Base-by-base conservation (phyloP, 2,888 invertebrate species). In the Liodrosophila aerea region DNA sequence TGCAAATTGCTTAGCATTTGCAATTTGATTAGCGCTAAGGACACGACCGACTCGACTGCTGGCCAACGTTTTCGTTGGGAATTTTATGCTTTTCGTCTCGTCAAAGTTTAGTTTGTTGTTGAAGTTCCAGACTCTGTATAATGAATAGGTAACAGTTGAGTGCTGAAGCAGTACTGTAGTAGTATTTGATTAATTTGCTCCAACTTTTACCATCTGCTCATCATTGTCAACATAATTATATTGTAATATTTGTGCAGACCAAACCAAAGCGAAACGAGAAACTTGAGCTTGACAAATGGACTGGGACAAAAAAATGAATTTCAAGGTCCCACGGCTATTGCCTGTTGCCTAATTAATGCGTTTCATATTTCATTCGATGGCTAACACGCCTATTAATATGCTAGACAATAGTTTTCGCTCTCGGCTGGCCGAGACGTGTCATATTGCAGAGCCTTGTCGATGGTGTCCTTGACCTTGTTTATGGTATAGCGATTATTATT, bases 301-400 rank as follows among this genome's bases (percentile, higher is more conserved):
- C 47, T 30, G 46, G 33, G 43, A 65, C 18, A 22, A 22, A 22
- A 4, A 22, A 5, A 22, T n/a, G 16, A 58, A 46, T 63, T 68
- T 67, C 73, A 75, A 75, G 80, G 72, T 67, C 59, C 53, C 29
- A 7, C 51, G 51, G 45, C 39, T 64, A 64, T 61, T 64, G 81
- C 73, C 66, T 56, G 46, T 5, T 43, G 50, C 36, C 80, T 78
- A 76, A 78, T 83, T 76, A 82, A 82, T 82, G 83, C 71, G 75
- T 67, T 36, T 59, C 52, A 58, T 62, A 65, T 60, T 60, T 68
- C 51, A 37, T 54, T 27, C 50, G 36, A 66, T 60, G 60, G 49
- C 51, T 40, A 58, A 27, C 66, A 37, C 33, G 60, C 51, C 68
- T 72, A 72, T 72, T 68, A 72, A 60, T 68, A 72, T 72, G 54